These are phyloP conservation scores for Pongo pygmaeus DNA, from an alignment of 2,113 vertebrate genomes.

Conservation along the genomic window DNA sequence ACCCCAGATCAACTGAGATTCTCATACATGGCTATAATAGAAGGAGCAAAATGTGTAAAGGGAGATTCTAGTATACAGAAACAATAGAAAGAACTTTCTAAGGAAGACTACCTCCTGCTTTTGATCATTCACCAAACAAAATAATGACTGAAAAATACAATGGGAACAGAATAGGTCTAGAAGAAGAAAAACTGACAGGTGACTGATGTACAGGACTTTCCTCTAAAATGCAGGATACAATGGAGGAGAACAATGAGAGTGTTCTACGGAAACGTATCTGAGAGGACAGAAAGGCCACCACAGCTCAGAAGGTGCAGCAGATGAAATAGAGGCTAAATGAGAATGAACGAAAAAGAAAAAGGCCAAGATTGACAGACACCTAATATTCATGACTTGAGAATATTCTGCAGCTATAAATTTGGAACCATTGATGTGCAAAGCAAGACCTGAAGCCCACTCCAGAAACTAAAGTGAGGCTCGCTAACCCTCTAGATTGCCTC, in stretches of 20 bases:
- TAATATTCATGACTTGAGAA: slow-evolving; percentile 87
- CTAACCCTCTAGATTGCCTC: slow-evolving; percentile 83
- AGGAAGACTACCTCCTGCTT: slow-evolving; percentile 85
- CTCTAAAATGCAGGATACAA: slow-evolving; percentile 79
- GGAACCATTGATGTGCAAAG: slow-evolving; percentile 88
- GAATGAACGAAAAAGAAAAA: slow-evolving; percentile 94
- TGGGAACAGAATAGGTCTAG: slow-evolving; percentile 83
- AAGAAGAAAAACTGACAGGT: slow-evolving; percentile 79
- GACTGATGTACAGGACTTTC: slow-evolving; percentile 81
- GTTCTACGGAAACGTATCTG: slow-evolving; percentile 90
- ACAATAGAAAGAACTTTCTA: slow-evolving; percentile 86
- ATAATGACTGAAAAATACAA: slow-evolving; percentile 87
- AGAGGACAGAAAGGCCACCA: slow-evolving; percentile 92
- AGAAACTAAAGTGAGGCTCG: slow-evolving; percentile 86
- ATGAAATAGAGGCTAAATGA: slow-evolving; percentile 97
- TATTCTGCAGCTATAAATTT: slow-evolving; percentile 89
- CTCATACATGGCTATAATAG: slow-evolving; percentile 98
- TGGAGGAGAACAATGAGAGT: slow-evolving; percentile 83
- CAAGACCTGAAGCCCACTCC: slow-evolving; percentile 85
- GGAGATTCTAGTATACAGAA: slow-evolving; percentile 88
- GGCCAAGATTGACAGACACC: slow-evolving; percentile 91
- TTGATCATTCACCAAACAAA: slow-evolving; percentile 84
- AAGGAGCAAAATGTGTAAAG: slow-evolving; percentile 92
- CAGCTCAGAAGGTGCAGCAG: slow-evolving; percentile 93
- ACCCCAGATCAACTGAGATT: slow-evolving; percentile 98